Conservation (phyloP, 2,113 vertebrate genomes). For the Anas platyrhynchos region DNA sequence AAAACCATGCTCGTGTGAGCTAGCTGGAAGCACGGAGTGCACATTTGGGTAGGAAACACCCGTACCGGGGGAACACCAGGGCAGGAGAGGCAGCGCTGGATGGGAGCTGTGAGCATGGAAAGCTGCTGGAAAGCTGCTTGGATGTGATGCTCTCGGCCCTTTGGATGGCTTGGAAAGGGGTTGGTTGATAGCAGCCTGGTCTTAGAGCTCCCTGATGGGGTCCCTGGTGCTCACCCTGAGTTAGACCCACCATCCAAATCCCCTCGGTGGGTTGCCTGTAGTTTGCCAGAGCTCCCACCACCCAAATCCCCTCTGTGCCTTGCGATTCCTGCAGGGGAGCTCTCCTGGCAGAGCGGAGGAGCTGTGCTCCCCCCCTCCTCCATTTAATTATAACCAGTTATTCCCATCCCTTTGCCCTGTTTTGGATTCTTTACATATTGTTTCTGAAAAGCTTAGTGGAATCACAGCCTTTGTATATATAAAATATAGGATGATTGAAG, state of each 20-base stretch:
- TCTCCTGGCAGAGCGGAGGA: not conserved
- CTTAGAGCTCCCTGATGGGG: not conserved
- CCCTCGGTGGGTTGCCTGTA: not conserved
- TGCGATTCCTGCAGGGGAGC: not conserved
- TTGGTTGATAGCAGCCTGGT: not conserved
- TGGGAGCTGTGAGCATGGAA: not conserved
- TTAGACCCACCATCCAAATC: not conserved
- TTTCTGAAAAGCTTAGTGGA: constrained; percentile 62
- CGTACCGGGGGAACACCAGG: not conserved
- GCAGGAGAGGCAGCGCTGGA: not conserved
- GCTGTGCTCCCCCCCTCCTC: not conserved
- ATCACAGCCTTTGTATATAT: constrained; percentile 58
- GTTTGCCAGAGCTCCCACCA: not conserved
- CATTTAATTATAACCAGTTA: constrained; percentile 45
- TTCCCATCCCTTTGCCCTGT: not conserved
- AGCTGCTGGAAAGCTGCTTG: not conserved
- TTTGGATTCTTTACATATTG: constrained; percentile 57
- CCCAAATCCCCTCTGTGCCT: not conserved
- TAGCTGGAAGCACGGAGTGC: not conserved
- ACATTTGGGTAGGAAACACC: not conserved
- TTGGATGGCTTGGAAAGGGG: not conserved
- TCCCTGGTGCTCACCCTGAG: too few species aligned
- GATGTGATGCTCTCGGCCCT: not conserved
- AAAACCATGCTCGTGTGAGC: too few species aligned
- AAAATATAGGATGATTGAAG: constrained; percentile 69